A percentile compares a stretch with the other conserved stretches of the same genome.
These are phyloP conservation scores for Motacilla tschutschensis DNA, from an alignment of 2,113 vertebrate species.

Conservation along the genomic window DNA sequence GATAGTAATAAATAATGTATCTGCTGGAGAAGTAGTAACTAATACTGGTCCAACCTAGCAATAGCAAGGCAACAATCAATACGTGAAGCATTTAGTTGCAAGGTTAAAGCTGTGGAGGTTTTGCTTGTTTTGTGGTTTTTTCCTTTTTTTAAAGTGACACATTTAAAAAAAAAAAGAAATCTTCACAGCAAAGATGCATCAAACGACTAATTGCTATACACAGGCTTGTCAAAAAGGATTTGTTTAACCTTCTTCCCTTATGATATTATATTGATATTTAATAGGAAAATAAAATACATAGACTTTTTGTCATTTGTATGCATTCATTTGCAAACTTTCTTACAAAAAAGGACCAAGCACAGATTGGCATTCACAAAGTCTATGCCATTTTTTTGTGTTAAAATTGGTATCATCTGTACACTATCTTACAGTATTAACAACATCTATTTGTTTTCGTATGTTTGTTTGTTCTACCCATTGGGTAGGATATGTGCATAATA, in stretches of 20 bases:
- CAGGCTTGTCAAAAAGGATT: slow-evolving; percentile 69
- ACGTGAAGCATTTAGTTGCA: slow-evolving; percentile 61
- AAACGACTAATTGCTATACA: slow-evolving; percentile 27
- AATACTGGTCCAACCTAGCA: slow-evolving; percentile 68
- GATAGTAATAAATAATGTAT: background rate
- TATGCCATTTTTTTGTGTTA: slow-evolving; percentile 85
- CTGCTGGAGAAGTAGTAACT: slow-evolving; percentile 4
- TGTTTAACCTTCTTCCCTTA: slow-evolving; percentile 71
- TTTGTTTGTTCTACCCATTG: slow-evolving; percentile 92
- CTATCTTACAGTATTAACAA: slow-evolving; percentile 96
- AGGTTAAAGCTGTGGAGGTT: slow-evolving; percentile 61
- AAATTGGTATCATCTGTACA: slow-evolving; percentile 89
- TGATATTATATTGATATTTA: slow-evolving; percentile 80
- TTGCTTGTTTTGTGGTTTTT: slow-evolving; percentile 23
- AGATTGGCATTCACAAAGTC: slow-evolving; percentile 89
- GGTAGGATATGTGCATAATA: slow-evolving; percentile 98
- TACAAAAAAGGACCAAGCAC: slow-evolving; percentile 84
- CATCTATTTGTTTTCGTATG: slow-evolving; percentile 72
- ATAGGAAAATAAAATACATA: slow-evolving; percentile 94
- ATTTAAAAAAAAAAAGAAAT: slow-evolving; percentile 39
- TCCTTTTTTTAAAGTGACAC: slow-evolving; percentile 45
- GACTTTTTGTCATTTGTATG: slow-evolving; percentile 82
- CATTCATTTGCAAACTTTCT: slow-evolving; percentile 84
- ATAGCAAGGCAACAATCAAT: slow-evolving; percentile 49
- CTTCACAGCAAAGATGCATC: slow-evolving; percentile 64